Evolutionary conservation across 2,888 invertebrate species (phyloP).

Genomic region (Drosophila koepferae): DNA sequence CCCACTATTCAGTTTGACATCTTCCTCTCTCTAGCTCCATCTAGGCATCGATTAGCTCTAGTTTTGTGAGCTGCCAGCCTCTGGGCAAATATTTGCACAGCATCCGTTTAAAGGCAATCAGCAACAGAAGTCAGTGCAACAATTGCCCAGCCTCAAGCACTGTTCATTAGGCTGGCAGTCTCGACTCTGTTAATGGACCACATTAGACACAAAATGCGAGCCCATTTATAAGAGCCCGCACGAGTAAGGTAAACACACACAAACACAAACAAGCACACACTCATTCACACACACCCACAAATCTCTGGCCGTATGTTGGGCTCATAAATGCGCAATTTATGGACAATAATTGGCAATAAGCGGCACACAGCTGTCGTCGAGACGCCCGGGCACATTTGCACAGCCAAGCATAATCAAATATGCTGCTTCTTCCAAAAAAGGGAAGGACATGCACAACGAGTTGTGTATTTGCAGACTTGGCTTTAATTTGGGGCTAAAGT

Average conservation of each 20-base stretch:
- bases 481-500: slow-evolving; percentile 58
- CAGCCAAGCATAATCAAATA: slow-evolving; percentile 52
- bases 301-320: slow-evolving; percentile 7
- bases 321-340: slow-evolving; percentile 79
- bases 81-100: slow-evolving; percentile 59
- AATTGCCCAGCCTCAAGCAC: slow-evolving; percentile 35
- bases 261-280: slow-evolving; percentile 20
- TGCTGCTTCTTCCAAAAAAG: slow-evolving; percentile 14
- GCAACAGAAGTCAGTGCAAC: slow-evolving; percentile 56
- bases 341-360: slow-evolving; percentile 82
- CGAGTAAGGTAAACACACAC: slow-evolving; percentile 67
- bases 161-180: slow-evolving; percentile 27
- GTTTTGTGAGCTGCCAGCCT: slow-evolving; percentile 42
- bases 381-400: slow-evolving; percentile 40
- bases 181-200: slow-evolving; percentile 64
- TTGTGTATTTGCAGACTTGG: slow-evolving; percentile 31
- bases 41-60: slow-evolving; percentile 29
- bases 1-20: background rate
- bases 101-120: slow-evolving; percentile 50
- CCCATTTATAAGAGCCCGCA: slow-evolving; percentile 53
- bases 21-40: background rate
- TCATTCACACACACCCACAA: slow-evolving; percentile 4
- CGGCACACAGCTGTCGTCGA: slow-evolving; percentile 73
- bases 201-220: slow-evolving; percentile 74
- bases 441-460: slow-evolving; percentile 25